phyloP scores from a whole-genome alignment of 1,140 invertebrate species.

The Drosophila chauvacae region DNA sequence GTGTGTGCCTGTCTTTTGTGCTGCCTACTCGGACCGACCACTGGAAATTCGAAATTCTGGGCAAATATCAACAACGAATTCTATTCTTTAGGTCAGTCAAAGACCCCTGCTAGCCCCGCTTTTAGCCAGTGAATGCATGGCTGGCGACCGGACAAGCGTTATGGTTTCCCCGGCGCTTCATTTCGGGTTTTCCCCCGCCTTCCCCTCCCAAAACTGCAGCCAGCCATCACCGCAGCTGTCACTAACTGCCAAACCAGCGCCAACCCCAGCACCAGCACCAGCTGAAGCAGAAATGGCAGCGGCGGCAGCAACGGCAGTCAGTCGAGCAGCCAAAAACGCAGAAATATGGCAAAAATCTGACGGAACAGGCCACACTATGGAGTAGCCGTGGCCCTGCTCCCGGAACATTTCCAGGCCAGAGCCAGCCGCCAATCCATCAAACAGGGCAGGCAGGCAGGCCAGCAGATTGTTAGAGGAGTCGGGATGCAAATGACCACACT shows the following conservation, averaged over 20 bases:
- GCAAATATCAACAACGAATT: conserved; percentile 23
- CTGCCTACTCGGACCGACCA: conserved; percentile 38
- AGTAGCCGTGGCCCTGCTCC: conserved; percentile 2
- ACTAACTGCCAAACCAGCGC: conserved; percentile 69
- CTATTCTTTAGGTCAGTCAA: conserved; percentile 28
- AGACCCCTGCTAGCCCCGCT: background rate
- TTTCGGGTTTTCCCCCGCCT: conserved; percentile 15
- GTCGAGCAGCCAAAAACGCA: conserved; percentile 54
- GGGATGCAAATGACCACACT: conserved; percentile 63
- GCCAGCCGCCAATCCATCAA: conserved; percentile 73
- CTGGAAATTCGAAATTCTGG: conserved; percentile 19
- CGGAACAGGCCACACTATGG: conserved; percentile 23
- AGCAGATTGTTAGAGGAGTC: conserved; percentile 68
- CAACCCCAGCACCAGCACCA: conserved; percentile 15
- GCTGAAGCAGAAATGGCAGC: conserved; percentile 22
- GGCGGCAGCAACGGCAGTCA: conserved; percentile 16
- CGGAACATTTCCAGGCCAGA: conserved; percentile 32
- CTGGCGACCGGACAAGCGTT: conserved; percentile 32
- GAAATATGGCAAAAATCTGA: conserved; percentile 54
- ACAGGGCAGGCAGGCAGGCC: conserved; percentile 37
- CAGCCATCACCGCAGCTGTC: conserved; percentile 70
- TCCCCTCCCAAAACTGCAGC: conserved; percentile 17
- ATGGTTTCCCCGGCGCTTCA: conserved; percentile 32
- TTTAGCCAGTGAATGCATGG: conserved; percentile 28
- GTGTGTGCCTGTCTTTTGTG: conserved; percentile 14